Evolutionary conservation across 2,113 vertebrate species (phyloP), one percentile per base, ranked within the genome.

Genomic region (Leptodactylus fuscus): DNA sequence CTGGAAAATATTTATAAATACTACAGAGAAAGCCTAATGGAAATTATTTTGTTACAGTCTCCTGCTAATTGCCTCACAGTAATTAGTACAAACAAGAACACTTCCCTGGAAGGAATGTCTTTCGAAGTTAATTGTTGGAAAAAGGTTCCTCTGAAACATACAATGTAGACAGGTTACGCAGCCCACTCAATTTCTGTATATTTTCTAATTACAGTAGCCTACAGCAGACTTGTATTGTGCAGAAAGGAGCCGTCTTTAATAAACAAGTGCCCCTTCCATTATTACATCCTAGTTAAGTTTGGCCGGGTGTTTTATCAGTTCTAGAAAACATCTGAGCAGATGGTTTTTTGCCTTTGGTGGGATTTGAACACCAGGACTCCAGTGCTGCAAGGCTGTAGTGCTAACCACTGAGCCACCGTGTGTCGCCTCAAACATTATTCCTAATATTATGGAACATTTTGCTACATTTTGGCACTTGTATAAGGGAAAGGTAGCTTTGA

Each of bases 131-230:
- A 62, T 87, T 70, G 55, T 85, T 82, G 69, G 74, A 48, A 85
- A 58, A 75, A 71, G 12, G 53, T 67, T 83, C 36, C 85, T 74
- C 24, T 82, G 46, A 3, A 81, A 78, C 82, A 85, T 81, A 69
- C 0, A 1, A 87, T 83, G 86, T 16, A 79, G 88, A 87, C 69
- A 84, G 27, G 58, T 85, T 85, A 84, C 9, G n/a, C 0, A 32
- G 67, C 77, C 77, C 87, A 80, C 65, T 88, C 82, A 34, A 89
- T 92, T 90, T 88, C 80, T 80, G 75, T 51, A 87, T 81, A 87
- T 89, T 90, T 89, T 53, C 83, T 87, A 87, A 88, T 90, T 85
- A 69, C 74, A 53, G 32, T 87, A 91, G 88, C 86, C 87, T 87
- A 81, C 90, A 88, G 51, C 87, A 88, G 90, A 88, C 86, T 87